phyloP scores from a whole-genome alignment of 1,140 invertebrate species.

The Sycophaga agraensis region DNA sequence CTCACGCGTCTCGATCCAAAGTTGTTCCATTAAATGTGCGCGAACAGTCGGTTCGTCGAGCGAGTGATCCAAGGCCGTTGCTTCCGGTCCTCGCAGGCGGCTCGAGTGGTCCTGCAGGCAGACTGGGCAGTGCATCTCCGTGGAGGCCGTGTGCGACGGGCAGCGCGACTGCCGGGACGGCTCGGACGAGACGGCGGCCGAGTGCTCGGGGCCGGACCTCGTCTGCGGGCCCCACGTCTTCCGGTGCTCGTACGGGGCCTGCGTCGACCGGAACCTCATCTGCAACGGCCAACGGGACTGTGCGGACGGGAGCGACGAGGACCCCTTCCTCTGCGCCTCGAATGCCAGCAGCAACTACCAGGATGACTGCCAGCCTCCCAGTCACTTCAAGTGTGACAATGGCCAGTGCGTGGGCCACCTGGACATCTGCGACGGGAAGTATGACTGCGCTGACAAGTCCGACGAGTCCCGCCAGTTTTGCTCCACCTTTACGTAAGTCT shows the following conservation, averaged over 20 bases:
- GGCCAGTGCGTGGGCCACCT: slow-evolving; percentile 45
- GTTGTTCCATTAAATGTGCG: no score
- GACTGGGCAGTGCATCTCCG: slow-evolving; percentile 46
- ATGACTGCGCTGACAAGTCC: slow-evolving; percentile 59
- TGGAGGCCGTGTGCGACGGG: slow-evolving; percentile 59
- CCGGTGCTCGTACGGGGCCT: slow-evolving; percentile 64
- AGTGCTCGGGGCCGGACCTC: slow-evolving; percentile 49
- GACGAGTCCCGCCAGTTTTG: slow-evolving; percentile 63
- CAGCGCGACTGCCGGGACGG: slow-evolving; percentile 57
- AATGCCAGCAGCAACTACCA: slow-evolving; percentile 20
- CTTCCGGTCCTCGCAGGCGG: slow-evolving; percentile 10
- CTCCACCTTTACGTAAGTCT: slow-evolving; percentile 43
- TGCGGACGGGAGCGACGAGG: slow-evolving; percentile 70
- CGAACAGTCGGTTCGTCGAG: no score
- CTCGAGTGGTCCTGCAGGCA: slow-evolving; percentile 40
- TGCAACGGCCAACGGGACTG: slow-evolving; percentile 68
- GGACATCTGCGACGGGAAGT: slow-evolving; percentile 57
- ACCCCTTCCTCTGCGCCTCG: slow-evolving; percentile 33
- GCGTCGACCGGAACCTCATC: slow-evolving; percentile 56
- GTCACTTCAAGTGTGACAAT: slow-evolving; percentile 46
- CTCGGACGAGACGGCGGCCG: slow-evolving; percentile 62
- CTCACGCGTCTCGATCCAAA: no score
- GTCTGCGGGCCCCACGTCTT: slow-evolving; percentile 56
- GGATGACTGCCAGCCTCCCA: no score
- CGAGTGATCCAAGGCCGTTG: no score